A percentile compares a stretch with the other conserved stretches of the same genome.
phyloP scores from a whole-genome alignment of 2,888 invertebrate species.

The Drosophila dives region DNA sequence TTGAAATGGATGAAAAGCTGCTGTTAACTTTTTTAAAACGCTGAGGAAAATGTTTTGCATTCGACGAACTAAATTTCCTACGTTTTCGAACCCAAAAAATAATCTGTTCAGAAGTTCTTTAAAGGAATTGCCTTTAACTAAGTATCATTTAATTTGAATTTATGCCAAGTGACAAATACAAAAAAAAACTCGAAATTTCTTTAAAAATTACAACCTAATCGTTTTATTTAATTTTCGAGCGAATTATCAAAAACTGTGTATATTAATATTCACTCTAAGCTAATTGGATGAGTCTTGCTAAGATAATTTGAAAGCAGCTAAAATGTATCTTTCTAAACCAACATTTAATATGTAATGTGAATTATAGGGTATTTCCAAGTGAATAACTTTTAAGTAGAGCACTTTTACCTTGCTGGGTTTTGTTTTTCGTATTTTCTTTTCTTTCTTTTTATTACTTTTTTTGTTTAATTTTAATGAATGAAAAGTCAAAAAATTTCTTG shows the following conservation, averaged over 20 bases:
- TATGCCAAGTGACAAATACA: neutral
- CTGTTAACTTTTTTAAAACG: neutral
- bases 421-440: neutral
- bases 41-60: neutral
- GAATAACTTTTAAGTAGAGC: neutral
- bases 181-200: no score
- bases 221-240: neutral
- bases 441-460: slow-evolving; percentile 5
- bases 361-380: neutral
- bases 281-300: neutral
- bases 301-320: neutral
- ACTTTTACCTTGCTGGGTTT: neutral
- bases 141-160: neutral
- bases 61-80: neutral
- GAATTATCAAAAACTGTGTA: neutral
- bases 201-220: neutral
- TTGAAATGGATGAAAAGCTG: neutral
- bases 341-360: neutral
- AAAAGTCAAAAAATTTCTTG: slow-evolving; percentile 42
- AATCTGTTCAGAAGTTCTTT: no score
- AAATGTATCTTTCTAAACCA: neutral
- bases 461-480: slow-evolving; percentile 56
- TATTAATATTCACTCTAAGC: neutral
- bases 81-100: neutral
- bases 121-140: no score